Evolutionary conservation across 2,113 vertebrate species (phyloP).

Genomic region (Rhinolophus sinicus): DNA sequence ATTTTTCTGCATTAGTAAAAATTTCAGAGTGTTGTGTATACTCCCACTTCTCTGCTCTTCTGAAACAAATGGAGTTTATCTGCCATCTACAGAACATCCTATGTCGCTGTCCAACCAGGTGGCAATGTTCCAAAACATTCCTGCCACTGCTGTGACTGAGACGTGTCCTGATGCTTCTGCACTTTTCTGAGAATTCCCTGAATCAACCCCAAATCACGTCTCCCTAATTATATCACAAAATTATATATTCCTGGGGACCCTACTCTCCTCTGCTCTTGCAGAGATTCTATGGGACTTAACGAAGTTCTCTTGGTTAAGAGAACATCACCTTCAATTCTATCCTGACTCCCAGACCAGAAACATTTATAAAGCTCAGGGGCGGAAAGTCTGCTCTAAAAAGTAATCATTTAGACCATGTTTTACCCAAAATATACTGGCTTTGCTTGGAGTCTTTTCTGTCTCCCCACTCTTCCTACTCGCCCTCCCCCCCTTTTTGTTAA

Average conservation of each 20-base stretch:
- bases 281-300: neutral
- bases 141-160: neutral
- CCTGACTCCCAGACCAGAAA: neutral
- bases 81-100: neutral
- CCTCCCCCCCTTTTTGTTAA: neutral
- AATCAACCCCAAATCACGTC: neutral
- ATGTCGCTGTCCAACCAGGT: neutral
- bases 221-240: neutral
- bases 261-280: neutral
- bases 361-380: neutral
- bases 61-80: neutral
- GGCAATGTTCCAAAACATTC: neutral
- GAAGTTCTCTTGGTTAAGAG: neutral
- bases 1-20: constrained; percentile 16
- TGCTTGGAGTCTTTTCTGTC: neutral
- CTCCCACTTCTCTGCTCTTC: neutral
- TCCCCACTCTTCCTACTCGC: neutral
- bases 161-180: neutral
- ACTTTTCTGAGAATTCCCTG: neutral
- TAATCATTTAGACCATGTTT: neutral
- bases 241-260: neutral
- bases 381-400: neutral
- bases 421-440: neutral
- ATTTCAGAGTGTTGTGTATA: neutral
- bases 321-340: neutral